These are phyloP conservation scores for Cotesia vestalis DNA, from an alignment of 1,140 invertebrate species.

Conservation along the genomic window DNA sequence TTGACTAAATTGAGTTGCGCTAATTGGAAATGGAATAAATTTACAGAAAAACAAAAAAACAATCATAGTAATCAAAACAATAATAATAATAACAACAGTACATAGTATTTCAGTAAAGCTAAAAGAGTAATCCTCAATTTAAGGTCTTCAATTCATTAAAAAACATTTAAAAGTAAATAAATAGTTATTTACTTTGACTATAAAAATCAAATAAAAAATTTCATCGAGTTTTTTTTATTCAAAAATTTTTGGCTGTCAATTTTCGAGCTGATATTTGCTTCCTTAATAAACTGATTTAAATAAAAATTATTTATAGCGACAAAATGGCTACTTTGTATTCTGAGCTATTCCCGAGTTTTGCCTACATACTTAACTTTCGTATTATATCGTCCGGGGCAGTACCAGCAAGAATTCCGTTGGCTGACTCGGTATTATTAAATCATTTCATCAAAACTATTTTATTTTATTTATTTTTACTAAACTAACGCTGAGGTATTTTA, in stretches of 20 bases:
- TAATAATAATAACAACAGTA: no score
- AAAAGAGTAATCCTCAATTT: not conserved
- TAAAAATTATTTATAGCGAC: no score
- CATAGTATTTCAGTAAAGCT: not conserved
- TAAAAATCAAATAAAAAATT: conserved; percentile 32
- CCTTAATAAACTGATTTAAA: no score
- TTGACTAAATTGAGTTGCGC: conserved; percentile 17
- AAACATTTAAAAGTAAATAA: conserved; percentile 6
- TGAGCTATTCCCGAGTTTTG: no score
- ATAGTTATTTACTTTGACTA: conserved; percentile 26
- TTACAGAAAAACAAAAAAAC: no score
- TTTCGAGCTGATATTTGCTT: not conserved
- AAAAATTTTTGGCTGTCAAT: no score
- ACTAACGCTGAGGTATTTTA: conserved; percentile 7
- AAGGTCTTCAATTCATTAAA: no score
- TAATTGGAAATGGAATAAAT: conserved; percentile 21
- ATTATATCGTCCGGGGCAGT: no score
- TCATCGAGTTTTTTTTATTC: conserved; percentile 23
- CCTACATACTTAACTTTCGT: not conserved
- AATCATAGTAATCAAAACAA: no score
- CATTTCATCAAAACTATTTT: conserved; percentile 2
- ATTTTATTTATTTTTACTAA: not conserved
- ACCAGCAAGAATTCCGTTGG: conserved; percentile 14
- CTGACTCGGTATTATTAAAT: not conserved
- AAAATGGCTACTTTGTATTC: no score